Evolutionary conservation across 2,888 invertebrate species (phyloP).

Genomic region (Piscicola geometra): DNA sequence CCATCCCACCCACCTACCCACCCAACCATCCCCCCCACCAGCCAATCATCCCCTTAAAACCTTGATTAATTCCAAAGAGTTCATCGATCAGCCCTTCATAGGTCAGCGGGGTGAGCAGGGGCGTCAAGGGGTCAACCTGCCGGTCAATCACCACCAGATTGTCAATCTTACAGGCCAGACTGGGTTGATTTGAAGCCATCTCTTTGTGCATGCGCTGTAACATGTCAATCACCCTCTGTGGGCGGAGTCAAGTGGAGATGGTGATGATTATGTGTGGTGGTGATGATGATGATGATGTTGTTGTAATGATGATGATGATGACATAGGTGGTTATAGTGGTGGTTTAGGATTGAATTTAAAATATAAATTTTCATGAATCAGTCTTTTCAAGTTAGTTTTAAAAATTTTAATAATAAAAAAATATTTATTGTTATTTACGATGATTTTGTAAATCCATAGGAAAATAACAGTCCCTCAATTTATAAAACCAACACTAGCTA

Average conservation of each 20-base stretch:
- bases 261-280: neutral
- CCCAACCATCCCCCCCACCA: no score
- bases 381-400: no score
- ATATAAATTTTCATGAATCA: no score
- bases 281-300: no score
- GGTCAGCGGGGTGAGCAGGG: constrained; percentile 86
- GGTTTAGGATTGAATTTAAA: no score
- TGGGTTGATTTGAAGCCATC: constrained; percentile 58
- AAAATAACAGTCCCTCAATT: neutral
- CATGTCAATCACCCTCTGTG: constrained; percentile 75
- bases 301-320: no score
- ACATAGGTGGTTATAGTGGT: no score
- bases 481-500: constrained; percentile 14
- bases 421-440: neutral
- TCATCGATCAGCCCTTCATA: constrained; percentile 97
- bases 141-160: constrained; percentile 84
- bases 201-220: constrained; percentile 68
- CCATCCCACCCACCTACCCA: no score
- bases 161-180: constrained; percentile 69
- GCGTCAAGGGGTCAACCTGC: constrained; percentile 82
- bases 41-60: constrained; percentile 42
- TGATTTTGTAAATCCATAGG: neutral
- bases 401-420: neutral
- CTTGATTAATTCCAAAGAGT: constrained; percentile 73
- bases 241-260: neutral